Evolutionary conservation across 2,888 invertebrate species (phyloP), one percentile per base, ranked within the genome.

Genomic region (Eupsilia transversa): DNA sequence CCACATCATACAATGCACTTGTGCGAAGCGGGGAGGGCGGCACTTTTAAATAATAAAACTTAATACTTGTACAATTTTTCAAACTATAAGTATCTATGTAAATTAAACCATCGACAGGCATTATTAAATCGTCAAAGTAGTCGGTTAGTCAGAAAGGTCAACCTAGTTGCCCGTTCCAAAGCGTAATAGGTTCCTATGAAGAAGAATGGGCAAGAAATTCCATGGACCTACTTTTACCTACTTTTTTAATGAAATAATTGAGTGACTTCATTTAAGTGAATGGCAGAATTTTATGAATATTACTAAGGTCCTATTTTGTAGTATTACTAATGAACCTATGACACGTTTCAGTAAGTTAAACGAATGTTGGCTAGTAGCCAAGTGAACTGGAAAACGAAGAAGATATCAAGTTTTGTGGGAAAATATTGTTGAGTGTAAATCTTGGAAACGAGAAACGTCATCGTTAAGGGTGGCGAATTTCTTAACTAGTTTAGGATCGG

Each of bases 311-410:
- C 38, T 27, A 49, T 77, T 73, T 79, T 23, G 49, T 49, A 14
- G 9, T 30, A 73, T 78, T 66, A 80, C 43, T 78, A 74, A 78
- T 43, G 49, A 41, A 56, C 7, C 54, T n/a, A 30, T 43, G 77
- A 60, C 20, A 9, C 66, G 41, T 43, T 52, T n/a, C 14, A 6
- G 20, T 23, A 74, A 78, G 56, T 80, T 56, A 43, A n/a, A 63
- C 49, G 38, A 66, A 30, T 30, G 17, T 38, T 78, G 78, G 78
- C 60, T n/a, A 0, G 0, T 4, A 12, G 23, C 80, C 77, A 80
- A 54, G 23, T 33, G 2, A 33, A 30, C 17, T 49, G 27, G 10
- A 17, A 52, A 1, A 73, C 20, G 49, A 43, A 52, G n/a, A 63
- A 65, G 30, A 60, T 59, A 20, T 60, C 30, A 43, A 61, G 14